Percentiles rank a stretch among this genome's conserved stretches.
phyloP scores from a whole-genome alignment of 92 coral and sea anemone species.

The Phenganax marumi region DNA sequence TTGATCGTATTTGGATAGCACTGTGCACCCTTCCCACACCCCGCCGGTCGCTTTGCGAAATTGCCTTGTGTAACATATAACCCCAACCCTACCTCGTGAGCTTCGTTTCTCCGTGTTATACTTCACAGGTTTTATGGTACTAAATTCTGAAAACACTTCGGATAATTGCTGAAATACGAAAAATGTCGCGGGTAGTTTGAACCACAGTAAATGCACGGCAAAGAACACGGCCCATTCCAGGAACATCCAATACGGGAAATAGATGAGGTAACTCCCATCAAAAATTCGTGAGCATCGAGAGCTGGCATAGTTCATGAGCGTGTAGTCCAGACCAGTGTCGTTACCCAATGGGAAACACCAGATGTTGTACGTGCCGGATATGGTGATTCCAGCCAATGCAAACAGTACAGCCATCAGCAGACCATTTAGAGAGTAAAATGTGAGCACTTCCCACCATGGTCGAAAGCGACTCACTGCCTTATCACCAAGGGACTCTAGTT shows the following conservation, averaged over 20 bases:
- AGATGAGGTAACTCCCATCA: constrained; percentile 30
- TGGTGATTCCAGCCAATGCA: constrained; percentile 40
- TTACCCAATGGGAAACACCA: constrained; percentile 39
- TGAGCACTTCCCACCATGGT: constrained; percentile 44
- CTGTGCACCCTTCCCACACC: too few species aligned
- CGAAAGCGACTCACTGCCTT: constrained; percentile 31
- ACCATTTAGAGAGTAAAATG: constrained; percentile 38
- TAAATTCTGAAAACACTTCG: constrained; percentile 37
- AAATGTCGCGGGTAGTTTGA: constrained; percentile 39
- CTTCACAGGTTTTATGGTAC: constrained; percentile 32
- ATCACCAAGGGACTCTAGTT: constrained; percentile 38
- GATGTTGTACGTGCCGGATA: constrained; percentile 38
- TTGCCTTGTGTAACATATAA: too few species aligned
- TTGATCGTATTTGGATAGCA: too few species aligned
- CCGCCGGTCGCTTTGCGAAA: too few species aligned
- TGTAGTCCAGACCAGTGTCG: constrained; percentile 28
- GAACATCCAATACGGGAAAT: constrained; percentile 33
- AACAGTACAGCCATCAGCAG: constrained; percentile 34
- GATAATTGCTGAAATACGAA: constrained; percentile 38
- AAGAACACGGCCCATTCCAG: constrained; percentile 34
- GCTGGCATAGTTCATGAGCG: constrained; percentile 17
- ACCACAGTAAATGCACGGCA: constrained; percentile 28
- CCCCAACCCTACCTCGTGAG: not conserved
- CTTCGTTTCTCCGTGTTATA: constrained; percentile 31
- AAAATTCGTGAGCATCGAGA: constrained; percentile 40